Percentiles rank a stretch among this genome's conserved stretches.
phyloP scores from a whole-genome alignment of 2,888 invertebrate genomes.

The Drosophila borealis region DNA sequence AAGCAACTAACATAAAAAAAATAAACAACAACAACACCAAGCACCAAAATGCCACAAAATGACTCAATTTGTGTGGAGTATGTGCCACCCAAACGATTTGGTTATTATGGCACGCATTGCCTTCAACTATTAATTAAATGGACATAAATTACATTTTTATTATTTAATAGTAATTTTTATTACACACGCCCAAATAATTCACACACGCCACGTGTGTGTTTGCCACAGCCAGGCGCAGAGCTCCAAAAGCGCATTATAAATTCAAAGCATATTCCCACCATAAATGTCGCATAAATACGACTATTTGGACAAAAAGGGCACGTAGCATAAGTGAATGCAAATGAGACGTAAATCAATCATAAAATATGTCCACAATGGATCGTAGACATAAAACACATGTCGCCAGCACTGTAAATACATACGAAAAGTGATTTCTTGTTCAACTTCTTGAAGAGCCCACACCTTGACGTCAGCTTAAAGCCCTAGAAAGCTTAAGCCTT shows the following conservation, averaged over 20 bases:
- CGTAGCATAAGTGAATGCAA: slow-evolving; percentile 58
- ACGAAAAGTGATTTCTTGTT: slow-evolving; percentile 6
- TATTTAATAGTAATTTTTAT: slow-evolving; percentile 39
- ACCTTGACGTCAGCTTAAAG: background rate
- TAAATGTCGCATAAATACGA: slow-evolving; percentile 68
- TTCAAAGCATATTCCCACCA: slow-evolving; percentile 72
- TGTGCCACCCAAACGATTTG: slow-evolving; percentile 17
- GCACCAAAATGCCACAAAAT: slow-evolving; percentile 49
- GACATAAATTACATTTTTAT: slow-evolving; percentile 48
- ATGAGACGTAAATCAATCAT: slow-evolving; percentile 66
- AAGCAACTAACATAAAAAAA: slow-evolving; percentile 4
- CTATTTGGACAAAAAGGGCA: slow-evolving; percentile 58
- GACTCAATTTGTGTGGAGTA: slow-evolving; percentile 59
- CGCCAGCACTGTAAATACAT: slow-evolving; percentile 10
- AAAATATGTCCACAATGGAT: slow-evolving; percentile 36
- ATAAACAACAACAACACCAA: slow-evolving; percentile 6
- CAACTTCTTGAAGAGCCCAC: slow-evolving; percentile 13
- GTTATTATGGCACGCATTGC: slow-evolving; percentile 53
- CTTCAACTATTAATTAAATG: slow-evolving; percentile 41
- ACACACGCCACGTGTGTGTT: slow-evolving; percentile 44
- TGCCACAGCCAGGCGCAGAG: background rate
- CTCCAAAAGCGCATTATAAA: slow-evolving; percentile 46
- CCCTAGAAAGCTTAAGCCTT: background rate
- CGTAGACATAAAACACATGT: slow-evolving; percentile 59
- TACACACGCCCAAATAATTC: slow-evolving; percentile 45